Evolutionary conservation across 37 sponge, comb jelly and placozoan species (phyloP).

Genomic region (Ephydatia muelleri): DNA sequence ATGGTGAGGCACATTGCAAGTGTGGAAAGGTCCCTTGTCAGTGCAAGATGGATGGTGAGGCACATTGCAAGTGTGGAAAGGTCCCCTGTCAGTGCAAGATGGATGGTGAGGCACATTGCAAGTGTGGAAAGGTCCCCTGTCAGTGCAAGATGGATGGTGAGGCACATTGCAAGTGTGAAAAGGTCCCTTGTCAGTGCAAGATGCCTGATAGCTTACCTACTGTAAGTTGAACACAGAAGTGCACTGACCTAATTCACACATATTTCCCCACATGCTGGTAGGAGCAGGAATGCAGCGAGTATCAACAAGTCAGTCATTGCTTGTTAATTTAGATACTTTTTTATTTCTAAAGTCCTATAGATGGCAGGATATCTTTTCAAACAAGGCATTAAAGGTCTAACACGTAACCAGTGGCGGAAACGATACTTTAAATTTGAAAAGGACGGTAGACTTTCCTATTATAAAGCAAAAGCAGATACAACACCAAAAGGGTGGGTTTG

Average conservation of each 20-base stretch:
- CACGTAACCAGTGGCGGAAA: conserved; percentile 65
- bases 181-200: neutral
- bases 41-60: neutral
- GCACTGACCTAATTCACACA: too few relatives aligned
- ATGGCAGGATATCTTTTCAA: conserved; percentile 72
- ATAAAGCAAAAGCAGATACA: conserved; percentile 63
- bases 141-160: neutral
- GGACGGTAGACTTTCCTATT: conserved; percentile 68
- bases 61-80: neutral
- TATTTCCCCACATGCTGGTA: neutral
- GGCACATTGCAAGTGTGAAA: too few relatives aligned
- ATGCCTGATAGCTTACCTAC: neutral
- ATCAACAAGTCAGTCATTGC: neutral
- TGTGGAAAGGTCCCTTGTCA: conserved; percentile 1
- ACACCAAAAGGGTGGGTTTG: conserved; percentile 74
- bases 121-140: neutral
- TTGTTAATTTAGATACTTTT: neutral
- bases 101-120: neutral
- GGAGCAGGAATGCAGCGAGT: neutral
- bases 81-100: neutral
- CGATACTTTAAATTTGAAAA: conserved; percentile 74
- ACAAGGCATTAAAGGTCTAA: conserved; percentile 73
- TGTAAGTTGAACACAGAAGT: neutral
- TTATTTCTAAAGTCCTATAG: neutral
- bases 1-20: neutral